Evolutionary conservation across 2,113 vertebrate genomes (phyloP).

Genomic region (Hoplias malabaricus): DNA sequence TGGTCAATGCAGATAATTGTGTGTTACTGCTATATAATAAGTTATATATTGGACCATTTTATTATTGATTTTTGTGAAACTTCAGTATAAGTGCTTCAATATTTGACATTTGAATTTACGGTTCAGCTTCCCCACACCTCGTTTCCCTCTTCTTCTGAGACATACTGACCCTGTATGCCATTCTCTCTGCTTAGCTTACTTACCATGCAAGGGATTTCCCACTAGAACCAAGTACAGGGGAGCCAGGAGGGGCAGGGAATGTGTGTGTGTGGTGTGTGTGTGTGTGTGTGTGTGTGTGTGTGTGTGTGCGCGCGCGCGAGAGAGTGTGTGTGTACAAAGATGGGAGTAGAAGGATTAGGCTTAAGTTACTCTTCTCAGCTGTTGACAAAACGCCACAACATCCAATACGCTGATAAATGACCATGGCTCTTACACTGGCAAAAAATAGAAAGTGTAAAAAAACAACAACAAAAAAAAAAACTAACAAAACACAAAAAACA

Average conservation of each 20-base stretch:
- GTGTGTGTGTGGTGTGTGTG: slow-evolving; percentile 6
- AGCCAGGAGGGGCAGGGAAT: neutral
- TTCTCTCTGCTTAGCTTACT: neutral
- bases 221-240: neutral
- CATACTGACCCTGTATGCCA: neutral
- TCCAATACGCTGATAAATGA: slow-evolving; percentile 5
- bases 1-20: neutral
- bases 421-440: neutral
- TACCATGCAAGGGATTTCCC: neutral
- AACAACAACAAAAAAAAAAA: no score
- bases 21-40: neutral
- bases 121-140: neutral
- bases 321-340: neutral
- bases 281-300: neutral
- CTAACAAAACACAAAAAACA: no score
- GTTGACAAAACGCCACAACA: slow-evolving; percentile 3
- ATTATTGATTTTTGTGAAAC: neutral
- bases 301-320: neutral
- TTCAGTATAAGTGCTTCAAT: neutral
- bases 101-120: neutral
- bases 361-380: slow-evolving; percentile 39
- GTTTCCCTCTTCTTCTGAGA: neutral
- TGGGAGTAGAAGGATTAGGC: slow-evolving; percentile 9
- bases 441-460: no score
- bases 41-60: neutral